Conservation (phyloP, 2,113 vertebrate genomes). For the Gadus chalcogrammus region DNA sequence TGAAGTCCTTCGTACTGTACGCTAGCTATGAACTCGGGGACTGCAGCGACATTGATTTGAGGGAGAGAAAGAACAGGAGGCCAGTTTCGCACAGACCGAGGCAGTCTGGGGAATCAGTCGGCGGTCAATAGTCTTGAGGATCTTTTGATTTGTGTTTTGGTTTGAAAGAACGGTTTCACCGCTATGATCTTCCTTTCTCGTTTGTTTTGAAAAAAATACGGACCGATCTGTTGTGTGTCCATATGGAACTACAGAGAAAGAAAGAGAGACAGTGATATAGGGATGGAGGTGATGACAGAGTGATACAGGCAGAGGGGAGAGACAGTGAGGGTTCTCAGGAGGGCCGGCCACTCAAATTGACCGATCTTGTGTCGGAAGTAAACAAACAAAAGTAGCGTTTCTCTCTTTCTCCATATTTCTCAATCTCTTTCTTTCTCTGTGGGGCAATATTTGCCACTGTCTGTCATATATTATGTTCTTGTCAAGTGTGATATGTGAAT, state of each 20-base stretch:
- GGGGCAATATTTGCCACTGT: constrained; percentile 54
- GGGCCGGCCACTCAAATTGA: constrained; percentile 65
- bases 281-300: constrained; percentile 31
- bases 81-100: constrained; percentile 61
- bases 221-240: constrained; percentile 69
- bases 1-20: constrained; percentile 74
- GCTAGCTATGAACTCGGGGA: constrained; percentile 75
- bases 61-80: constrained; percentile 64
- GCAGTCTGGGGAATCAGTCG: constrained; percentile 62
- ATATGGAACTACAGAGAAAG: constrained; percentile 80
- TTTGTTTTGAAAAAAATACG: constrained; percentile 63
- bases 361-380: constrained; percentile 24
- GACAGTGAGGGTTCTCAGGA: constrained; percentile 61
- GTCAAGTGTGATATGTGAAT: constrained; percentile 52
- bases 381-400: constrained; percentile 54
- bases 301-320: constrained; percentile 57
- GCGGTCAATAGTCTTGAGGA: constrained; percentile 62
- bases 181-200: constrained; percentile 63
- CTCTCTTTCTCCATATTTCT: constrained; percentile 78
- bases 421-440: constrained; percentile 79
- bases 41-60: constrained; percentile 67
- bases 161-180: constrained; percentile 69
- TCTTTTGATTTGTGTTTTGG: constrained; percentile 75
- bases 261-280: constrained; percentile 73
- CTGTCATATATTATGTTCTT: constrained; percentile 48